Conservation (phyloP, 2,888 invertebrate genomes). For the Athrips mouffetella region DNA sequence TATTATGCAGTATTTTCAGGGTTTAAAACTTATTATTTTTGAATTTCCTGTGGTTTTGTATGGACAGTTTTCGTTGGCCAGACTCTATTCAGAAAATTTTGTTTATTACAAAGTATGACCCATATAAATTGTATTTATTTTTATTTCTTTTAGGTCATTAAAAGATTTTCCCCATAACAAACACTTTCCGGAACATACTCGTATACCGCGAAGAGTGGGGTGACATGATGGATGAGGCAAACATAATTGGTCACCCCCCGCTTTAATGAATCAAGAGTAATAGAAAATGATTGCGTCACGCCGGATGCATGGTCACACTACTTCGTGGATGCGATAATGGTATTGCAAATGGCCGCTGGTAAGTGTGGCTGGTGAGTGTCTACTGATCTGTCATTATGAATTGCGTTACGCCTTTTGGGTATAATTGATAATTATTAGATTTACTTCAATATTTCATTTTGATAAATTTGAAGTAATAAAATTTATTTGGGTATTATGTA, state of each 20-base stretch:
- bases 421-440: too few species aligned
- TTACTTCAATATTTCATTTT: too few species aligned
- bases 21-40: too few species aligned
- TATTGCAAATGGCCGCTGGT: conserved; percentile 38
- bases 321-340: conserved; percentile 43
- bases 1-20: too few species aligned
- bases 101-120: too few species aligned
- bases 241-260: conserved; percentile 68
- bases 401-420: too few species aligned
- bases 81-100: too few species aligned
- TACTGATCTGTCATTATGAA: too few species aligned
- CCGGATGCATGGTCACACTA: conserved; percentile 36
- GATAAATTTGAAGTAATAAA: too few species aligned
- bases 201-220: conserved; percentile 63
- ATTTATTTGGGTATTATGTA: too few species aligned
- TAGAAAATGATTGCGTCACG: conserved; percentile 65
- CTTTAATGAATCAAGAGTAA: conserved; percentile 74
- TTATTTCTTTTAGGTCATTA: not conserved
- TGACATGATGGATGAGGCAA: conserved; percentile 65
- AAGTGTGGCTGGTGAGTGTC: not conserved
- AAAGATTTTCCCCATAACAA: not conserved
- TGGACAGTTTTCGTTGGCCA: too few species aligned
- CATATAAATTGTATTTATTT: not conserved
- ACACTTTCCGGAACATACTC: conserved; percentile 30
- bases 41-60: too few species aligned